Base-by-base conservation (phyloP, 2,113 vertebrate genomes). In the Delphinapterus leucas region DNA sequence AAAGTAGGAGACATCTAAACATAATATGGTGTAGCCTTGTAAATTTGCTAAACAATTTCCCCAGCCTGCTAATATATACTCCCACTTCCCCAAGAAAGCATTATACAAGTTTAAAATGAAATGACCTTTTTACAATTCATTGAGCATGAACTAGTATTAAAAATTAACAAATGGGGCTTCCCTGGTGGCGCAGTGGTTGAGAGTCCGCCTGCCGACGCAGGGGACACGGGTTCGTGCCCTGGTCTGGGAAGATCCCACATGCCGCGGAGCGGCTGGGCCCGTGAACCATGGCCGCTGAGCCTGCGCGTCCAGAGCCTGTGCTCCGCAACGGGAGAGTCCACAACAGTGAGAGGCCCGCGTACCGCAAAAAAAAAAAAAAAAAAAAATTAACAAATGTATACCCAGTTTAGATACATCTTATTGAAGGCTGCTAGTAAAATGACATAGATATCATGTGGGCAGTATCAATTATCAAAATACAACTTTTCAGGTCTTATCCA, bases 41-140 rank as follows among this genome's bases (percentile, higher is more conserved):
- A 95, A 63, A 93, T 93, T 93, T 85, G 49, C 60, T 96, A 76
- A 96, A 88, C 53, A 85, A 68, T 77, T 95, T 93, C 53, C 23
- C 44, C 25, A 61, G 38, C 8, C 17, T 76, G 47, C 82, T 90
- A 73, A 73, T 93, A 88, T n/a, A 84, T 25, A 80, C 8, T 4
- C 23, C 55, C 17, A 90, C 21, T 18, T 90, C 36, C 71, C 49
- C 41, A 76, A 71, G 71, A 97, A 95, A 73, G 17, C 20, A 68
- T 49, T n/a, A 79, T 33, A 84, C 4, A 38, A 28, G 82, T 83
- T 90, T 68, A 41, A 53, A 70, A 89, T 90, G n/a, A 74, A 93
- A 77, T 60, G 18, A 76, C 21, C 31, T 2, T 28, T 93, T 81
- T 70, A 87, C 26, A 76, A 90, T 4, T 96, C 38, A 67, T 44